Base-by-base conservation (phyloP, 2,888 invertebrate species). In the Drosophila rubida region DNA sequence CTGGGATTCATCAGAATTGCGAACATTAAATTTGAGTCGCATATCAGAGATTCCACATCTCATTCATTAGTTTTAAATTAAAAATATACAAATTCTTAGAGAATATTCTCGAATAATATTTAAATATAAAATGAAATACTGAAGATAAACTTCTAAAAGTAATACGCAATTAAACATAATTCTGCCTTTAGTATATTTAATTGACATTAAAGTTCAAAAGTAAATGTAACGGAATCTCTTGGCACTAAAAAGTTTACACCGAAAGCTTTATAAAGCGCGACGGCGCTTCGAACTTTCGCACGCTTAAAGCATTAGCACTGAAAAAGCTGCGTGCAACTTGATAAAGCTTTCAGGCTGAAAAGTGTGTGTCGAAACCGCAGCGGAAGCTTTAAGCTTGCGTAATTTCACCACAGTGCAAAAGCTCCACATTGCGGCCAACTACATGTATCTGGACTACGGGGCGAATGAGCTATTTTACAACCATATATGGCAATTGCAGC, bases 391-490 rank as follows among this genome's bases (percentile, higher is more conserved):
- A 57, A 67, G 51, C 68, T 61, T 14, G 16, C 2, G 0, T 0
- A 30, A 14, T 74, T 74, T 63, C 54, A 59, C 58, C 53, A 50
- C 53, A 6, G 8, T 1, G 4, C 13, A 6, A 51, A 59, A 54
- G 61, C 61, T 53, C n/a, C 7, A 2, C 7, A 9, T 22, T 35
- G 37, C 7, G 8, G 22, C 14, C 14, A 22, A 32, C 9, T 32
- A 25, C 7, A 8, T 9, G 13, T 9, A 11, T 19, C 9, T 5
- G 8, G 54, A 42, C 54, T 25, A 69, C 48, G 22, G 14, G 25
- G 70, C 70, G 70, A 41, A 64, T 75, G 53, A 35, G 57, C 14
- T 11, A 59, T 55, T 49, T 74, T 14, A 46, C 50, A 39, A 53
- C 49, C 69, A 50, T 51, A 63, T 58, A 59, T 5, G 63, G 57